These are phyloP conservation scores for Adelognathus sp. DNA, from an alignment of 2,888 invertebrate genomes.

Conservation along the genomic window DNA sequence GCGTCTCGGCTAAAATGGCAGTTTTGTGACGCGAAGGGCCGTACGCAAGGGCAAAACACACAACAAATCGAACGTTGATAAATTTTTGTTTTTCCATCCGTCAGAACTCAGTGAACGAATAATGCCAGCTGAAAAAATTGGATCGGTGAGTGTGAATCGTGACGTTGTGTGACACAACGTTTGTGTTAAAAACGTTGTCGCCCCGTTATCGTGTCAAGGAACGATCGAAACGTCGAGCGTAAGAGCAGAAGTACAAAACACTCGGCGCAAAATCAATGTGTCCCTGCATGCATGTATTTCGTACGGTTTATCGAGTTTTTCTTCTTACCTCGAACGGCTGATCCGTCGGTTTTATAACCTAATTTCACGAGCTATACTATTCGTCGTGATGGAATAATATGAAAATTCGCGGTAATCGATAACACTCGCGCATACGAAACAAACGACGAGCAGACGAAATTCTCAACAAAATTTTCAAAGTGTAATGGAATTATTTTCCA, in stretches of 20 bases:
- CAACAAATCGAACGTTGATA: constrained; percentile 44
- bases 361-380: constrained; percentile 58
- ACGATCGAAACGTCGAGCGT: constrained; percentile 38
- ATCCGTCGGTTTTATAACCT: constrained; percentile 65
- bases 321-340: constrained; percentile 1
- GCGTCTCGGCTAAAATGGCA: constrained; percentile 66
- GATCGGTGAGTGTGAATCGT: constrained; percentile 61
- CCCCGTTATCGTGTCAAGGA: constrained; percentile 39
- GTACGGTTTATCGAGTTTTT: neutral
- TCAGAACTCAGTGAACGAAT: constrained; percentile 33
- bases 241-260: constrained; percentile 31
- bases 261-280: constrained; percentile 49
- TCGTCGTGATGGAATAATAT: no score
- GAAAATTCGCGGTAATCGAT: no score
- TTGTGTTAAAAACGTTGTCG: constrained; percentile 19
- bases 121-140: constrained; percentile 63
- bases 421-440: neutral
- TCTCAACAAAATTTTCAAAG: no score
- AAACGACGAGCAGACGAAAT: no score
- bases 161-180: neutral
- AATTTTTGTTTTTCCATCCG: constrained; percentile 14
- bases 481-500: no score
- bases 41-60: constrained; percentile 52
- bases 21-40: constrained; percentile 67
- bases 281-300: constrained; percentile 29